Evolutionary conservation across 2,888 invertebrate genomes (phyloP), one percentile per base, ranked within the genome.

Genomic region (Anthrax anthrax): DNA sequence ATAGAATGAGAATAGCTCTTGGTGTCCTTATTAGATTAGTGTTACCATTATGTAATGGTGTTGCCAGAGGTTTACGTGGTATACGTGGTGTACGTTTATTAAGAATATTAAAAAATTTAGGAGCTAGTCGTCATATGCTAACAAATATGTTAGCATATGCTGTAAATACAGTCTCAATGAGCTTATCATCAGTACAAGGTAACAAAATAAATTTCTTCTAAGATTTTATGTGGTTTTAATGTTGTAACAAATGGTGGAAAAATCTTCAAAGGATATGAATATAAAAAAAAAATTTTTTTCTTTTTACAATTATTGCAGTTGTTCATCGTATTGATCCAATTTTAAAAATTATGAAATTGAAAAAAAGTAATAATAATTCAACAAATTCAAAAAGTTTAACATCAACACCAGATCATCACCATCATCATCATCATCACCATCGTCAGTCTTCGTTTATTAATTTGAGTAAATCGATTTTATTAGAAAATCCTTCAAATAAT

Each of bases 121-220:
- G 59, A 32, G 58, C 60, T 39, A 67, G 65, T 39, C 60, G 65
- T 0, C 63, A 64, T 49, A 58, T 60, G 3, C 52, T 67, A 32
- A 61, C 65, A 43, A 65, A 65, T 55, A 50, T 66, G 51, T 52
- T 68, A 36, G 67, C 67, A 10, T 67, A 61, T 55, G 67, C 64
- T 3, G 67, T 67, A 14, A 68, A 67, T 49, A 65, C 62, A 6
- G 61, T 68, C 47, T 68, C 67, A 23, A 50, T 66, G 54, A 62
- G 66, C 49, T 44, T 54, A 19, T 67, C 67, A 18, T 63, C 64
- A 1, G 67, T 67, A 32, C 68, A 68, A 57, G 67, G 68, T 67
- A 51, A 53, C 23, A 6, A 23, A 6, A 23, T 23, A 23, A 6
- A 23, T 8, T 23, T 4, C 23, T n/a, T n/a, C n/a, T n/a, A n/a